These are phyloP conservation scores for Halcyon malimbica DNA, from an alignment of 2,113 vertebrate species.

Conservation along the genomic window DNA sequence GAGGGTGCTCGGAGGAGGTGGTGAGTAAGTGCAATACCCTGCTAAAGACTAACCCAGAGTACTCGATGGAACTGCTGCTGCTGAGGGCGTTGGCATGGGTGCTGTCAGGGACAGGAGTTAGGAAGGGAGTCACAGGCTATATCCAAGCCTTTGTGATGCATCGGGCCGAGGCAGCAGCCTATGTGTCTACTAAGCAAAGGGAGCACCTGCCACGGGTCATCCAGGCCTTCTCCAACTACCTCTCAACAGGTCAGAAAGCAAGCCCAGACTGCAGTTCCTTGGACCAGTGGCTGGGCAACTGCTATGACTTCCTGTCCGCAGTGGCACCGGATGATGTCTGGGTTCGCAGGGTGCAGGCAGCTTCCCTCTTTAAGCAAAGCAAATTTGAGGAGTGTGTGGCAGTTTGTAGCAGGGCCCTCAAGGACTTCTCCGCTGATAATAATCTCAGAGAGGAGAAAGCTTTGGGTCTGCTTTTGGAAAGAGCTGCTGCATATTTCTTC, in stretches of 20 bases:
- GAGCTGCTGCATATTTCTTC: conserved; percentile 83
- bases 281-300: conserved; percentile 24
- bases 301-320: conserved; percentile 76
- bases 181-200: conserved; percentile 79
- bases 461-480: conserved; percentile 72
- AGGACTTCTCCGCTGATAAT: background rate
- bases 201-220: conserved; percentile 79
- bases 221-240: conserved; percentile 65
- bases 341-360: conserved; percentile 70
- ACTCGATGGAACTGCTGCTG: conserved; percentile 73
- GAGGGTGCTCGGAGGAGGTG: conserved; percentile 76
- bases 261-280: background rate
- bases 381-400: conserved; percentile 79
- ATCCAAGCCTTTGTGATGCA: conserved; percentile 77
- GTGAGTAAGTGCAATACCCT: conserved; percentile 74
- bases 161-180: conserved; percentile 59
- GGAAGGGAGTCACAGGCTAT: conserved; percentile 78
- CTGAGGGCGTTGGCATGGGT: conserved; percentile 84
- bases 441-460: background rate
- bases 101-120: conserved; percentile 60
- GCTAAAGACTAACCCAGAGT: conserved; percentile 53
- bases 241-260: background rate
- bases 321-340: conserved; percentile 71
- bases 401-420: conserved; percentile 72
- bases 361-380: conserved; percentile 72